These are phyloP conservation scores for Apis dorsata DNA, from an alignment of 1,140 invertebrate species.

Conservation along the genomic window DNA sequence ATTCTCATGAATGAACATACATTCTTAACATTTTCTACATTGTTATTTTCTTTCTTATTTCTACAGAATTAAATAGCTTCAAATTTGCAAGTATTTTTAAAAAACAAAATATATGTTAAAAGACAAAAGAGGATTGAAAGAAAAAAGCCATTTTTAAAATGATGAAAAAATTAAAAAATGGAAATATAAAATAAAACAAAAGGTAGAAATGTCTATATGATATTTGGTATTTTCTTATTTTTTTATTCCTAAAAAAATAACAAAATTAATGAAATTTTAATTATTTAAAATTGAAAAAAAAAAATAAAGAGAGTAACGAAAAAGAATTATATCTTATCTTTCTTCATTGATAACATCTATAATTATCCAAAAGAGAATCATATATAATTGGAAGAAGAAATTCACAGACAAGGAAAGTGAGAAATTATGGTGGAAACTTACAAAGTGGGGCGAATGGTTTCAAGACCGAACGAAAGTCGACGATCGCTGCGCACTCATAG, in stretches of 20 bases:
- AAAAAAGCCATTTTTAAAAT: too few species aligned
- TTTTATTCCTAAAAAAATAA: too few species aligned
- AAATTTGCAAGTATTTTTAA: neutral
- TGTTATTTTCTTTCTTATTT: neutral
- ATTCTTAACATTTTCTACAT: neutral
- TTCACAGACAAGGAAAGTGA: neutral
- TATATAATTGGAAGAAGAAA: neutral
- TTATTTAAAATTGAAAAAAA: too few species aligned
- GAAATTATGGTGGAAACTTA: neutral
- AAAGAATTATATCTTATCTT: too few species aligned
- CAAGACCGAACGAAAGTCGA: conserved; percentile 3
- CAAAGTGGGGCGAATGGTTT: neutral
- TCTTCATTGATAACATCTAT: too few species aligned
- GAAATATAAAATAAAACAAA: too few species aligned
- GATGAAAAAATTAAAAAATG: too few species aligned
- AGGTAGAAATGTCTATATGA: too few species aligned
- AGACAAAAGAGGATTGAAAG: too few species aligned
- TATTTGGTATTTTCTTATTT: too few species aligned
- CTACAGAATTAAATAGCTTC: neutral
- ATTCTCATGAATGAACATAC: neutral
- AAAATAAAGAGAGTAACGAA: too few species aligned
- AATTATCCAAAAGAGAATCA: neutral
- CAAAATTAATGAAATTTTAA: too few species aligned
- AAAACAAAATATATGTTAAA: neutral
- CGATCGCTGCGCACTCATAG: conserved; percentile 12